A percentile compares a stretch with the other conserved stretches of the same genome.
Evolutionary conservation across 2,797 vertebrate species (phyloP).

Genomic region (Protonibea diacanthus): DNA sequence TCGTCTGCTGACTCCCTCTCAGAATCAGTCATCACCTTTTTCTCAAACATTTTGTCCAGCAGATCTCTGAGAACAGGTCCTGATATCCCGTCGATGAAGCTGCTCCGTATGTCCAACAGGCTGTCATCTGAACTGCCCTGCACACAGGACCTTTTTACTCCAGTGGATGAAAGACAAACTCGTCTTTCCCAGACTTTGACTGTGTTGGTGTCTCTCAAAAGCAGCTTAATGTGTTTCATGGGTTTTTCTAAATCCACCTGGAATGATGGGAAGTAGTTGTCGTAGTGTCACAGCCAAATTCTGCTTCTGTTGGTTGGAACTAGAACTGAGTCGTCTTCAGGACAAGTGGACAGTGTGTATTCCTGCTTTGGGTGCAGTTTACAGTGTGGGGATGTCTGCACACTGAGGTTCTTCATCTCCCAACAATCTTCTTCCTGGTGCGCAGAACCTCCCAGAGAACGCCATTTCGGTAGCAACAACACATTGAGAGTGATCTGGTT

Average conservation of each 20-base stretch:
- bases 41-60: too few relatives aligned
- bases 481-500: slow-evolving; percentile 44
- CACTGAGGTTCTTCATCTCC: slow-evolving; percentile 31
- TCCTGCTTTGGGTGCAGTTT: slow-evolving; percentile 37
- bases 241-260: background rate
- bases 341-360: slow-evolving; percentile 37
- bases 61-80: too few relatives aligned
- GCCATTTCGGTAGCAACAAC: slow-evolving; percentile 17
- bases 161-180: background rate
- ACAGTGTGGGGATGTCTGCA: slow-evolving; percentile 25
- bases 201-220: background rate
- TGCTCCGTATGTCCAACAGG: too few relatives aligned
- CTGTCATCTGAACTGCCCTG: background rate
- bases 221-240: background rate
- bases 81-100: too few relatives aligned
- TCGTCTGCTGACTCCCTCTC: too few relatives aligned
- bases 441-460: background rate
- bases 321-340: background rate
- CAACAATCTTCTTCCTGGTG: slow-evolving; percentile 3
- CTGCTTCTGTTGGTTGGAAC: slow-evolving; percentile 40
- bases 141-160: background rate
- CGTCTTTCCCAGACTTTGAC: background rate
- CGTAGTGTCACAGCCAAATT: slow-evolving; percentile 31
- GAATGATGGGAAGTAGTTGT: slow-evolving; percentile 45
- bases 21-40: too few relatives aligned